A percentile compares a stretch with the other conserved stretches of the same genome.
Evolutionary conservation across 1,140 invertebrate genomes (phyloP).

Genomic region (Tribolium castaneum): DNA sequence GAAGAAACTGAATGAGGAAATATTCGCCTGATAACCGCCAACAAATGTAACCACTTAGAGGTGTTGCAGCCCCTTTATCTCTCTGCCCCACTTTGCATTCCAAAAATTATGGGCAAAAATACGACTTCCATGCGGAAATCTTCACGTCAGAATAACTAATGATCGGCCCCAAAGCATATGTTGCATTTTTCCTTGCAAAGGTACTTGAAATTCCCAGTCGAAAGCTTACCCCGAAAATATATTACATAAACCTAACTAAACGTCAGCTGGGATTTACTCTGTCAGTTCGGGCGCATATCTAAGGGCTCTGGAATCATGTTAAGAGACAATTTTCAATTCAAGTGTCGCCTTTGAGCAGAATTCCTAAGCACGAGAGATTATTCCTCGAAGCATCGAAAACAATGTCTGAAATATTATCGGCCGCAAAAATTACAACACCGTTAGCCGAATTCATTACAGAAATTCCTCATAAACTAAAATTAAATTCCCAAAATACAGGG

Average conservation of each 20-base stretch:
- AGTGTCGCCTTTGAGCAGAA: not conserved
- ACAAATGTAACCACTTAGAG: constrained; percentile 27
- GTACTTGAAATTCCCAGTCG: constrained; percentile 19
- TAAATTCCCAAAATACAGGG: constrained; percentile 24
- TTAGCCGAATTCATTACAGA: not conserved
- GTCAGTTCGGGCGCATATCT: constrained; percentile 18
- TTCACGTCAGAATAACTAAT: constrained; percentile 19
- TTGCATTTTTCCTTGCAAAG: not conserved
- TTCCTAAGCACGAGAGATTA: constrained; percentile 11
- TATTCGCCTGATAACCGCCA: constrained; percentile 13
- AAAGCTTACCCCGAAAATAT: constrained; percentile 20
- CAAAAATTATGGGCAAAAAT: constrained; percentile 4
- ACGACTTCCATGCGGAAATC: not conserved
- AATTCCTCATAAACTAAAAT: constrained; percentile 30
- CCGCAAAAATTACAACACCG: not conserved
- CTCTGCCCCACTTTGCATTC: not conserved
- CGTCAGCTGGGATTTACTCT: constrained; percentile 21
- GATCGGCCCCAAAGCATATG: constrained; percentile 1
- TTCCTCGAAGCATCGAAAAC: not conserved
- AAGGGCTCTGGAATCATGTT: not conserved
- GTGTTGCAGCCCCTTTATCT: constrained; percentile 10
- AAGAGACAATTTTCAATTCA: constrained; percentile 22
- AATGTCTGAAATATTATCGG: not conserved
- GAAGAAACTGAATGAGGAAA: not conserved
- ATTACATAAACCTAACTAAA: constrained; percentile 21